A percentile compares a stretch with the other conserved stretches of the same genome.
Evolutionary conservation across 2,113 vertebrate species (phyloP).

Genomic region (Octodon degus): DNA sequence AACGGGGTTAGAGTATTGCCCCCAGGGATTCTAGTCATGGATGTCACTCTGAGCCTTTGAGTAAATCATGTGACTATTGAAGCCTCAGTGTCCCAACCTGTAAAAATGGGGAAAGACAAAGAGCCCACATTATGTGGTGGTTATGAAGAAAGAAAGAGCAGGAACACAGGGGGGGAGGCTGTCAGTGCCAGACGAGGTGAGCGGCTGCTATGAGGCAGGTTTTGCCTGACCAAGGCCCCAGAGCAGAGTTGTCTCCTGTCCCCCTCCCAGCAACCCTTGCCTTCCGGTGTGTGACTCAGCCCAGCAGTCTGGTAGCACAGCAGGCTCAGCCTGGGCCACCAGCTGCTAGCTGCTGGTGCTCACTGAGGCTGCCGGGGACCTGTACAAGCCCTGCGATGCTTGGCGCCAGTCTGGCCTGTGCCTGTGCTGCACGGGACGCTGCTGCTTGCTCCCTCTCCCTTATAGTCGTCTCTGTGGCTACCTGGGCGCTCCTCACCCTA

Average conservation of each 20-base stretch:
- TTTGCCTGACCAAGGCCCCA: neutral
- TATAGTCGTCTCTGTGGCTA: neutral
- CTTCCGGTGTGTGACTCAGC: neutral
- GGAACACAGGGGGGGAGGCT: neutral
- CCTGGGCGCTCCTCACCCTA: neutral
- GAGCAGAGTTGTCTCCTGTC: neutral
- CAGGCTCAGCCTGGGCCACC: too few relatives aligned
- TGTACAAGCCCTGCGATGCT: neutral
- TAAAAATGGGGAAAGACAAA: neutral
- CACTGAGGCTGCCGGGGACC: neutral
- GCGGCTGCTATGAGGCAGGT: neutral
- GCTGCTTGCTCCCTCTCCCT: neutral
- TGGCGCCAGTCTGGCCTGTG: neutral
- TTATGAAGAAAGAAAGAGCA: neutral
- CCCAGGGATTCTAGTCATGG: neutral
- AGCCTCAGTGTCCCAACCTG: neutral
- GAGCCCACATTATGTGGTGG: neutral
- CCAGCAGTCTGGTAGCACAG: too few relatives aligned
- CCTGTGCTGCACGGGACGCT: neutral
- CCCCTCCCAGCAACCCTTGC: neutral
- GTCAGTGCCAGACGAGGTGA: neutral
- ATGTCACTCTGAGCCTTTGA: neutral
- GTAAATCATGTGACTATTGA: neutral
- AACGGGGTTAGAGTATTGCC: too few relatives aligned
- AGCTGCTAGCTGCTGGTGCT: neutral